phyloP scores from a whole-genome alignment of 2,113 vertebrate genomes.

The Cyanocitta stelleri region DNA sequence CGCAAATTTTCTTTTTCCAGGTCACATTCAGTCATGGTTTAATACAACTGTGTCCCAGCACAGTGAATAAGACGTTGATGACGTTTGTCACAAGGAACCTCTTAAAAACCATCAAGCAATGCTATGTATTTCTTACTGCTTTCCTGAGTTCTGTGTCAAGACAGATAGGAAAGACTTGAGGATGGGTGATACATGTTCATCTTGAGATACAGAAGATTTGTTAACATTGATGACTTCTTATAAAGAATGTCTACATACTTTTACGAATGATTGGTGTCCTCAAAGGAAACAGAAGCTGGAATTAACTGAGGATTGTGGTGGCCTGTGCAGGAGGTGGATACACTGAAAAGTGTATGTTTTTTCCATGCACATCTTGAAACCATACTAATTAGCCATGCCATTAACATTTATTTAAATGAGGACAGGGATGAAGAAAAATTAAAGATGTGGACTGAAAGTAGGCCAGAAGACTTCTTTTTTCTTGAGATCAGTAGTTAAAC shows the following conservation, averaged over 20 bases:
- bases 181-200: background rate
- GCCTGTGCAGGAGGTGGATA: background rate
- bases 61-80: constrained; percentile 22
- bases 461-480: background rate
- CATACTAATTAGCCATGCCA: background rate
- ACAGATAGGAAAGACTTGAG: background rate
- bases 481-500: background rate
- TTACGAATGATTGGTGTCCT: constrained; percentile 33
- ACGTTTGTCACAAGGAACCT: background rate
- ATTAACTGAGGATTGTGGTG: background rate
- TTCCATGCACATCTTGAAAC: background rate
- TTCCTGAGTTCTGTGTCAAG: background rate
- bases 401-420: constrained; percentile 36
- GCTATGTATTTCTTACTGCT: background rate
- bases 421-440: background rate
- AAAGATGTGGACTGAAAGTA: background rate
- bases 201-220: constrained; percentile 11
- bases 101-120: constrained; percentile 2
- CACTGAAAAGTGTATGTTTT: background rate
- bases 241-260: constrained; percentile 2
- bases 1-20: background rate
- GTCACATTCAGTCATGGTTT: constrained; percentile 17
- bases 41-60: background rate
- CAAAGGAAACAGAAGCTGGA: background rate
- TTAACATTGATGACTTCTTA: constrained; percentile 22